These are phyloP conservation scores for Tympanoctomys barrerae DNA, from an alignment of 2,797 vertebrate species.

Conservation along the genomic window DNA sequence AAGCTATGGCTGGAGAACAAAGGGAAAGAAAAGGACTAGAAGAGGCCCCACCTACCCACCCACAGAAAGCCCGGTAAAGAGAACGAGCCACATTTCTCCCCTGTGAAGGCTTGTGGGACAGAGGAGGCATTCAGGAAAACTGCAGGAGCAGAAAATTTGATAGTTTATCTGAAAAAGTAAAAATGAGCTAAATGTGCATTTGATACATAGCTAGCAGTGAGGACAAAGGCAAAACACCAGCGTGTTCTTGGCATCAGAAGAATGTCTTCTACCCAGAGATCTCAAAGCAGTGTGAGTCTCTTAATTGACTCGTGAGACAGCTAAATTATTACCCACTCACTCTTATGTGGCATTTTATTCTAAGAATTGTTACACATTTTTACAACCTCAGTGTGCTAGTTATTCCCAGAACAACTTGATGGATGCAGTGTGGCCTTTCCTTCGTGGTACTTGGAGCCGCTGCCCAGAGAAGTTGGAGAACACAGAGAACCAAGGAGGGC, in stretches of 20 bases:
- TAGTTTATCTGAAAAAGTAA: slow-evolving; percentile 66
- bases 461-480: background rate
- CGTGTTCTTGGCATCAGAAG: background rate
- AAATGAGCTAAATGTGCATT: slow-evolving; percentile 63
- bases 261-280: slow-evolving; percentile 63
- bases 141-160: slow-evolving; percentile 69
- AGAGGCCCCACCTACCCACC: slow-evolving; percentile 20
- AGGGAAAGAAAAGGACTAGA: slow-evolving; percentile 50
- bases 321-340: slow-evolving; percentile 60
- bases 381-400: background rate
- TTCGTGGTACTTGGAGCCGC: background rate
- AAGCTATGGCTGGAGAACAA: slow-evolving; percentile 52
- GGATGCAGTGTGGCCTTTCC: background rate
- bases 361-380: slow-evolving; percentile 45
- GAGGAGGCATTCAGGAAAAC: slow-evolving; percentile 71
- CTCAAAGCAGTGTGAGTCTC: slow-evolving; percentile 60
- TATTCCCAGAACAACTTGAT: background rate
- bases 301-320: slow-evolving; percentile 55
- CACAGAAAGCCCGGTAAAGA: slow-evolving; percentile 43
- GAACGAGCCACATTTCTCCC: slow-evolving; percentile 45
- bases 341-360: slow-evolving; percentile 50
- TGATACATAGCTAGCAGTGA: slow-evolving; percentile 54
- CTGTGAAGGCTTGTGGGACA: background rate
- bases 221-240: slow-evolving; percentile 61
- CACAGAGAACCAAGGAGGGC: background rate